These are phyloP conservation scores for Rutilus rutilus DNA, from an alignment of 2,113 vertebrate species.

Conservation along the genomic window DNA sequence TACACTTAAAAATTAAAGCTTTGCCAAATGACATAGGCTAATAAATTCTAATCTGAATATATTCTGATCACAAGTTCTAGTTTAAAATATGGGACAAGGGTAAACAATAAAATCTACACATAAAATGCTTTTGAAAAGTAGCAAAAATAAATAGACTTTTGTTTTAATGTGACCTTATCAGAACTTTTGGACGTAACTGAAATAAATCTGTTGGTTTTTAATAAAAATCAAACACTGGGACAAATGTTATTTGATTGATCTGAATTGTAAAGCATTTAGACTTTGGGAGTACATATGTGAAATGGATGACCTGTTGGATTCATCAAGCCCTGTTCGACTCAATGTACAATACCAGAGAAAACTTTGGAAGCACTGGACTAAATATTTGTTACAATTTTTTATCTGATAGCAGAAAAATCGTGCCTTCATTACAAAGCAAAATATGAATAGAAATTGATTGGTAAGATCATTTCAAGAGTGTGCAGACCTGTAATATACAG, in stretches of 20 bases:
- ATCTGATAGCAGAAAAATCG: background rate
- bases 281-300: too few relatives aligned
- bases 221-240: too few relatives aligned
- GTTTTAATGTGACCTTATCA: background rate
- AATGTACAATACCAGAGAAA: too few relatives aligned
- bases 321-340: too few relatives aligned
- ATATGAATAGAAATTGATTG: background rate
- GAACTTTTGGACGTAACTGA: background rate
- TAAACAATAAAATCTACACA: background rate
- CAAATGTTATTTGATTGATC: too few relatives aligned
- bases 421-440: background rate
- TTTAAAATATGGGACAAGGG: background rate
- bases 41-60: background rate
- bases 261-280: too few relatives aligned
- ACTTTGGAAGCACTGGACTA: too few relatives aligned
- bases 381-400: background rate
- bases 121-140: background rate
- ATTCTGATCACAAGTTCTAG: background rate
- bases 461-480: background rate
- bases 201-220: too few relatives aligned
- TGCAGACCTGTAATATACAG: background rate
- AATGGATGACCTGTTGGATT: too few relatives aligned
- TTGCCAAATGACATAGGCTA: background rate
- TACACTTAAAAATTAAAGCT: background rate
- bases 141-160: background rate